Percentiles rank a stretch among this genome's conserved stretches.
Conservation (phyloP, 1,140 invertebrate species). For the Tetragnatha versicolor region DNA sequence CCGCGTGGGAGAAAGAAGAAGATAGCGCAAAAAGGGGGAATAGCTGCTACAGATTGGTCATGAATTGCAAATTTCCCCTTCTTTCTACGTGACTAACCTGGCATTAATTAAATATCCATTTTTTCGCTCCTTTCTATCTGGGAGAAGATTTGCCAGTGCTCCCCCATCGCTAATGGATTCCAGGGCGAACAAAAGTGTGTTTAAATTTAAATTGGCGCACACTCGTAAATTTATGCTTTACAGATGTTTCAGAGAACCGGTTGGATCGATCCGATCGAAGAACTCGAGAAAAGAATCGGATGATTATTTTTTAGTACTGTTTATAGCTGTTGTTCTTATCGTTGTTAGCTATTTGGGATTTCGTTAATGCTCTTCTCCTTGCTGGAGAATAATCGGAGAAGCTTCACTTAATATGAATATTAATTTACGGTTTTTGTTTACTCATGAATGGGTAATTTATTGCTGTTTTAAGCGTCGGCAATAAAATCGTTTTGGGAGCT, state of each 20-base stretch:
- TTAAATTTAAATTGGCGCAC: conserved; percentile 50
- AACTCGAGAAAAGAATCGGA: background rate
- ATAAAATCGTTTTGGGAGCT: too few relatives aligned
- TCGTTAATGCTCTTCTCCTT: background rate
- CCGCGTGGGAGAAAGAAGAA: conserved; percentile 7
- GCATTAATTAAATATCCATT: conserved; percentile 54
- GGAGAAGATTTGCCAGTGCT: background rate
- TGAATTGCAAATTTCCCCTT: conserved; percentile 53
- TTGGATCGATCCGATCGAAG: background rate
- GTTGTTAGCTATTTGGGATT: background rate
- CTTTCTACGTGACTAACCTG: conserved; percentile 39
- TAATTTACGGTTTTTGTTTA: conserved; percentile 22
- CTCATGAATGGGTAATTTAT: too few relatives aligned
- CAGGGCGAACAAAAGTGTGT: conserved; percentile 18
- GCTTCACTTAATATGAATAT: conserved; percentile 19
- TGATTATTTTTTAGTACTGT: background rate
- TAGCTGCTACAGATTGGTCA: conserved; percentile 31
- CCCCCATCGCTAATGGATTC: conserved; percentile 47
- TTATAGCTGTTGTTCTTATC: background rate
- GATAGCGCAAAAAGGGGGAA: background rate
- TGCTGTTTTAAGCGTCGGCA: too few relatives aligned
- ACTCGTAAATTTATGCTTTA: conserved; percentile 54
- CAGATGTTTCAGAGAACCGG: conserved; percentile 44
- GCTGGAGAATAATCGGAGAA: background rate
- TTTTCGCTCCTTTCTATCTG: conserved; percentile 8